Evolutionary conservation across 2,797 vertebrate genomes (phyloP).

Genomic region (Gymnothorax javanicus): DNA sequence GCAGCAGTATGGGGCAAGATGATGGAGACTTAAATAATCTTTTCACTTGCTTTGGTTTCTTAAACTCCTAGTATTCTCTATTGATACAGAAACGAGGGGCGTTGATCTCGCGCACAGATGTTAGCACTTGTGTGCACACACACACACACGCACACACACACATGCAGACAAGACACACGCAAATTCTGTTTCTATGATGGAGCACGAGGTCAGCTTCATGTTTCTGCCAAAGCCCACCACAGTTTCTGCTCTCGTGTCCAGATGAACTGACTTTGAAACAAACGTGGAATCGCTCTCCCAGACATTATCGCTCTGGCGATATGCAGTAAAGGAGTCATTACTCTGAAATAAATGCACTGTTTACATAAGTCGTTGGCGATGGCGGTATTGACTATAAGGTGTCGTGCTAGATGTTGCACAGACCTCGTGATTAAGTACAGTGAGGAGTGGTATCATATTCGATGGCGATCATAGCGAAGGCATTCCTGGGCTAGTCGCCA

Average conservation of each 20-base stretch:
- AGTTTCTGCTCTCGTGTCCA: not conserved
- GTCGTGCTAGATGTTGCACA: not conserved
- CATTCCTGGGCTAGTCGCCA: not conserved
- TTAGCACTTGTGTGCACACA: not conserved
- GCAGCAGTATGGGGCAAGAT: conserved; percentile 16
- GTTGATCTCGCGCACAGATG: not conserved
- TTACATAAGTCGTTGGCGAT: not conserved
- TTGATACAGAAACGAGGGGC: not conserved
- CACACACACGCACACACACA: not conserved
- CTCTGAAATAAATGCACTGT: not conserved
- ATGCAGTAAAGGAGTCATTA: not conserved
- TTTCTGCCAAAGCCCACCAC: not conserved
- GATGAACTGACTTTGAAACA: not conserved
- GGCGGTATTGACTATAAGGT: not conserved
- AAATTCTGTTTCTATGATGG: not conserved
- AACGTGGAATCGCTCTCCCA: not conserved
- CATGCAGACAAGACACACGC: too few species aligned
- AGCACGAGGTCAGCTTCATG: not conserved
- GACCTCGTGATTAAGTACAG: not conserved
- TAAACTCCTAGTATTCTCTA: not conserved
- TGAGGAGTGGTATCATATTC: not conserved
- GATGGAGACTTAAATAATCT: conserved; percentile 33
- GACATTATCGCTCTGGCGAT: not conserved
- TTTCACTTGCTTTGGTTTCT: not conserved
- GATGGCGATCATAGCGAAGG: not conserved